Conservation (phyloP, 1,140 invertebrate species). For the Latrodectus geometricus region DNA sequence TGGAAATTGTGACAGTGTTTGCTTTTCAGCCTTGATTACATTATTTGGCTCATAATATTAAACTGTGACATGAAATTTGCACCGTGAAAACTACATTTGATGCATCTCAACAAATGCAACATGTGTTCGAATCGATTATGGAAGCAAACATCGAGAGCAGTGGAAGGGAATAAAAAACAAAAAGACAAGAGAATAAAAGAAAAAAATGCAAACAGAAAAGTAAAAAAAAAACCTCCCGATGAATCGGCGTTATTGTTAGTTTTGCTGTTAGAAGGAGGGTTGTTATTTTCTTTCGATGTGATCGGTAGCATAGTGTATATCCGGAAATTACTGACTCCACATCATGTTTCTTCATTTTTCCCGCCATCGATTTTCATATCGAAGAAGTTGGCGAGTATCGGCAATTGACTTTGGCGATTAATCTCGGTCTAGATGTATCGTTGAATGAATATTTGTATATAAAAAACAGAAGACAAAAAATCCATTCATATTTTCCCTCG, state of each 20-base stretch:
- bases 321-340: constrained; percentile 46
- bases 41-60: too few relatives aligned
- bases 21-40: too few relatives aligned
- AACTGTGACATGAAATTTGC: too few relatives aligned
- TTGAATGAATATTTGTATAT: too few relatives aligned
- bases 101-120: constrained; percentile 27
- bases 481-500: too few relatives aligned
- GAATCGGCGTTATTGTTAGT: constrained; percentile 57
- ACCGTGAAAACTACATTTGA: background rate
- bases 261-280: constrained; percentile 32
- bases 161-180: background rate
- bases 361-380: constrained; percentile 7
- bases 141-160: background rate
- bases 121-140: constrained; percentile 23
- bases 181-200: background rate
- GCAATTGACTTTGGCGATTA: constrained; percentile 50
- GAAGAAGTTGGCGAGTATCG: constrained; percentile 23
- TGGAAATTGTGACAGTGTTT: too few relatives aligned
- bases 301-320: constrained; percentile 56
- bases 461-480: too few relatives aligned
- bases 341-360: constrained; percentile 39
- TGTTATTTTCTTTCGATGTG: constrained; percentile 49
- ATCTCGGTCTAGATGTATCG: too few relatives aligned
- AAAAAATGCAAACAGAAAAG: constrained; percentile 2
- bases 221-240: constrained; percentile 29